phyloP scores from a whole-genome alignment of 2,888 invertebrate species.

The Phragmatobia fuliginosa region DNA sequence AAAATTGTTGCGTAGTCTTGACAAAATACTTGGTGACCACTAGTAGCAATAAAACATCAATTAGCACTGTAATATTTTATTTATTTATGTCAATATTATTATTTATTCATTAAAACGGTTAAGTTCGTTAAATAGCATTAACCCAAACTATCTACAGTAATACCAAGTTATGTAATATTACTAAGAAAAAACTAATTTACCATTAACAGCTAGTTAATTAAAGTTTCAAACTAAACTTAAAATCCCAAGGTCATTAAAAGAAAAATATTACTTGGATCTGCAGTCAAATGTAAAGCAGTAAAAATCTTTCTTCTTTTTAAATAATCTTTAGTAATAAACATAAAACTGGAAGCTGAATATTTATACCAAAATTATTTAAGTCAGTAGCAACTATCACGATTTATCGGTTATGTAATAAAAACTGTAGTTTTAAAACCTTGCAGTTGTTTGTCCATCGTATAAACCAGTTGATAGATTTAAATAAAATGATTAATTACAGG shows the following conservation, averaged over 20 bases:
- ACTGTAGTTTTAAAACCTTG: constrained; percentile 18
- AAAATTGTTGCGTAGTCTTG: too few relatives aligned
- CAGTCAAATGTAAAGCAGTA: neutral
- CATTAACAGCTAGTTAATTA: neutral
- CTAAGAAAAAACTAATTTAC: neutral
- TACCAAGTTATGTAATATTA: neutral
- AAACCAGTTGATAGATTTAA: constrained; percentile 36
- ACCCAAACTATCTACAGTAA: neutral
- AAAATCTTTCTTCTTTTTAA: neutral
- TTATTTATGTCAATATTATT: too few relatives aligned
- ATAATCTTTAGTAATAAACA: constrained; percentile 2
- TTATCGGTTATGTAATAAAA: constrained; percentile 19
- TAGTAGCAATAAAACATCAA: too few relatives aligned
- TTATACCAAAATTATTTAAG: constrained; percentile 17
- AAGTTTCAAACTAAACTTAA: neutral
- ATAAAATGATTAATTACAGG: constrained; percentile 37
- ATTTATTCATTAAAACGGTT: neutral
- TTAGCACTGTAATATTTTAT: too few relatives aligned
- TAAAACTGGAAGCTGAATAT: constrained; percentile 17
- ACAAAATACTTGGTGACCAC: too few relatives aligned
- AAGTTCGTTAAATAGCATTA: neutral
- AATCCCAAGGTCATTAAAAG: neutral
- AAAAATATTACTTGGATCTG: neutral
- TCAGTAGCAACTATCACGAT: constrained; percentile 7
- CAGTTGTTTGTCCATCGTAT: constrained; percentile 28